Percentiles rank a stretch among this genome's conserved stretches.
These are phyloP conservation scores for Prinia subflava DNA, from an alignment of 2,113 vertebrate species.

Conservation along the genomic window DNA sequence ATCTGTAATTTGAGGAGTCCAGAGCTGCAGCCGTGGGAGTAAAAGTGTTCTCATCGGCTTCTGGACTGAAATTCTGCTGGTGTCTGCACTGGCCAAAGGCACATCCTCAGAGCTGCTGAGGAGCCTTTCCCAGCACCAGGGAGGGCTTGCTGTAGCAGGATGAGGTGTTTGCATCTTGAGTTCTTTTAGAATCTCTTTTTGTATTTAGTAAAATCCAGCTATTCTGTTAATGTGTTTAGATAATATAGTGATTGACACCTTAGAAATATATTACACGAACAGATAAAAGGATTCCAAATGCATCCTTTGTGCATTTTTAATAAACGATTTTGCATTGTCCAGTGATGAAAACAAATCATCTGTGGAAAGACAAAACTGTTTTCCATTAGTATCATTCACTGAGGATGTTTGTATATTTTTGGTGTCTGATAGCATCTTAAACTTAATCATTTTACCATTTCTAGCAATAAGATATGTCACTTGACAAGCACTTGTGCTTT, in stretches of 20 bases:
- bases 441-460: background rate
- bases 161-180: background rate
- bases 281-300: slow-evolving; percentile 3
- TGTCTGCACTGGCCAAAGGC: background rate
- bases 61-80: background rate
- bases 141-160: background rate
- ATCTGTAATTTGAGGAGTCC: background rate
- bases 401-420: background rate
- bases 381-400: background rate
- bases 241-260: slow-evolving; percentile 16
- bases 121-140: background rate
- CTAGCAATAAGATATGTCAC: background rate
- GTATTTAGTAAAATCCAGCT: background rate
- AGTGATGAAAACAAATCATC: slow-evolving; percentile 18
- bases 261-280: background rate
- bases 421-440: background rate
- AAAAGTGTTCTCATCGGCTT: background rate
- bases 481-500: background rate
- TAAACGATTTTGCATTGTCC: slow-evolving; percentile 20
- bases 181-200: background rate
- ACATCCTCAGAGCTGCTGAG: background rate
- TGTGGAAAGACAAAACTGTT: background rate
- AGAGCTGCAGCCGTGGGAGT: background rate
- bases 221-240: background rate
- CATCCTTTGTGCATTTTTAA: slow-evolving; percentile 17